phyloP scores from a whole-genome alignment of 1,140 invertebrate species.

The Streblospio benedicti region DNA sequence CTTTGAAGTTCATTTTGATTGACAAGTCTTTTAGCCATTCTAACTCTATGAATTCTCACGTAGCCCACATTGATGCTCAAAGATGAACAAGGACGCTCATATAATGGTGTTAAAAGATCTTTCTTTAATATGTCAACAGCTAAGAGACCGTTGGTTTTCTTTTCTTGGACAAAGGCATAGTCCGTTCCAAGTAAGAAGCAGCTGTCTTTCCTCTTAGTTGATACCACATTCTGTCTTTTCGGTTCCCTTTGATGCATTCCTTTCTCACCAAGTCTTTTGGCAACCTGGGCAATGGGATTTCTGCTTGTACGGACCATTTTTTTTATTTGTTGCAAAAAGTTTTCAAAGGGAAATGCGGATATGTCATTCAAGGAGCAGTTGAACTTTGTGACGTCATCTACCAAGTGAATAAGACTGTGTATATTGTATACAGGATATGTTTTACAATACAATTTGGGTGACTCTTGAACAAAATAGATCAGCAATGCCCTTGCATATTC shows the following conservation, averaged over 20 bases:
- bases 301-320: not conserved
- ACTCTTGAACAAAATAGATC: not conserved
- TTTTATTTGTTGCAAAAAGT: not conserved
- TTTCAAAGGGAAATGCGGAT: not conserved
- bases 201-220: not conserved
- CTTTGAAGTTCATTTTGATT: too few species aligned
- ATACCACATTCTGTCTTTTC: not conserved
- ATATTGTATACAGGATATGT: conserved; percentile 2
- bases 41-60: too few species aligned
- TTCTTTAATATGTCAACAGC: too few species aligned
- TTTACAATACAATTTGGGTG: not conserved
- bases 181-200: not conserved
- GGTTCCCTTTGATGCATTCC: not conserved
- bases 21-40: too few species aligned
- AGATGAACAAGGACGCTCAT: too few species aligned
- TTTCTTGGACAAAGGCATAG: not conserved
- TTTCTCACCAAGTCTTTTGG: not conserved
- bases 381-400: not conserved
- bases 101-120: too few species aligned
- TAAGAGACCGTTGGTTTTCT: not conserved
- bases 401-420: conserved; percentile 1
- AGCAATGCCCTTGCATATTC: not conserved
- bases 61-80: too few species aligned
- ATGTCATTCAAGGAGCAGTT: conserved; percentile 2
- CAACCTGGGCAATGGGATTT: conserved; percentile 2